Percentiles rank a stretch among this genome's conserved stretches.
phyloP scores from a whole-genome alignment of 2,797 vertebrate genomes.

The Lateolabrax maculatus region DNA sequence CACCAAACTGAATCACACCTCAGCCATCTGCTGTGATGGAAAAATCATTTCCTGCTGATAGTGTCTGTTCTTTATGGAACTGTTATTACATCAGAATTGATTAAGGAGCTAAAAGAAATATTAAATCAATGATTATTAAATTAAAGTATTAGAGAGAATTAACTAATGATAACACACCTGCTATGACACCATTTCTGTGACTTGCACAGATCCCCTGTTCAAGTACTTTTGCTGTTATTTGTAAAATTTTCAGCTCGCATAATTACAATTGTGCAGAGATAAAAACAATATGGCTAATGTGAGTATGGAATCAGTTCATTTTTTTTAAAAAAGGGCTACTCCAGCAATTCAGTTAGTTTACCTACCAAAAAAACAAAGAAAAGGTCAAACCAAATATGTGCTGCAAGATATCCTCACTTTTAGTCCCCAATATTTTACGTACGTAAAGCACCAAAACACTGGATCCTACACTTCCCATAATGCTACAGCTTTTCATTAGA shows the following conservation, averaged over 20 bases:
- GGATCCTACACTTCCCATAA: neutral
- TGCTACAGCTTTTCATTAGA: neutral
- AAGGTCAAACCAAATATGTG: neutral
- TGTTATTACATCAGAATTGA: constrained; percentile 19
- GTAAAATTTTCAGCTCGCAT: neutral
- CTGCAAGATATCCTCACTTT: neutral
- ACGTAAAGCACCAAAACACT: neutral
- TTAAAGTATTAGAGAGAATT: neutral
- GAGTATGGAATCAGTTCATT: too few relatives aligned
- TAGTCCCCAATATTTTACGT: neutral
- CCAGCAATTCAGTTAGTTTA: too few relatives aligned
- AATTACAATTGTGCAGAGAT: neutral
- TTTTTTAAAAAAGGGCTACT: neutral
- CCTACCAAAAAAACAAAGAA: neutral
- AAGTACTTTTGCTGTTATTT: neutral
- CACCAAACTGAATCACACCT: constrained; percentile 46
- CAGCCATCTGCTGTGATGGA: constrained; percentile 27
- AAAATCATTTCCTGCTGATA: constrained; percentile 36
- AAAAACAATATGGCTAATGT: neutral
- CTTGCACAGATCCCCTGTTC: neutral
- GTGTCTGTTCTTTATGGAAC: constrained; percentile 15
- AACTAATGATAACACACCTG: neutral
- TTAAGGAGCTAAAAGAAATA: constrained; percentile 10
- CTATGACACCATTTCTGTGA: neutral
- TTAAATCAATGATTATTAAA: constrained; percentile 3